Evolutionary conservation across 1,140 invertebrate species (phyloP), one percentile per base, ranked within the genome.

Genomic region (Cydia strobilella): DNA sequence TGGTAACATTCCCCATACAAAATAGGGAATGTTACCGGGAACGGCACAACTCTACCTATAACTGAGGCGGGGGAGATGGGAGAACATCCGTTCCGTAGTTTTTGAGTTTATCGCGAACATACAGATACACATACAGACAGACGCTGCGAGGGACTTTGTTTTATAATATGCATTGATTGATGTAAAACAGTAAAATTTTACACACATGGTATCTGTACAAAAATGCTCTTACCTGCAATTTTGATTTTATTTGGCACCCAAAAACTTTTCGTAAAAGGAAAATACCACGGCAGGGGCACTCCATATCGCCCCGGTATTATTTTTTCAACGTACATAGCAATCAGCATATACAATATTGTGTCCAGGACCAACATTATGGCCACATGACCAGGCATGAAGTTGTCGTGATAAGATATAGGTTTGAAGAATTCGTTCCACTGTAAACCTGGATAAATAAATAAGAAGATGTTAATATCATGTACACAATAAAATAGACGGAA

Each of bases 371-470:
- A 85, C 94, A 97, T 95, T 0, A 95, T 76, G 25, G 96, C 94
- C 1, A 96, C 91, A 74, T 95, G 90, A 0, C 94, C 94, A 75
- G 97, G 91, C 66, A 94, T 95, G 62, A 97, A 94, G 3, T 94
- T 90, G 86, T 97, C 97, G 83, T 97, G 96, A 25, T 95, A 94
- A 0, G 96, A 94, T 0, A 96, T 94, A 0, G 95, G 94, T 0
- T 86, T 90, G 74, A 94, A 95, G 5, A 98, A 90, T 77, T 97
- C 96, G 35, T 88, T 80, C 97, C 97, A 98, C 83, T 97, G 96
- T 18, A 96, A 86, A 45, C 96, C 96, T 94, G 72, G 23, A 76
- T 48, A 45, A 45, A 10, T 39, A 74, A 74, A 63, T 74, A 4
- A 18, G 48, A 51, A 51, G 0, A 51, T 51, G 48, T 51, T n/a